Evolutionary conservation across 2,888 invertebrate genomes (phyloP), one percentile per base, ranked within the genome.

Genomic region (Tiliacea aurago): DNA sequence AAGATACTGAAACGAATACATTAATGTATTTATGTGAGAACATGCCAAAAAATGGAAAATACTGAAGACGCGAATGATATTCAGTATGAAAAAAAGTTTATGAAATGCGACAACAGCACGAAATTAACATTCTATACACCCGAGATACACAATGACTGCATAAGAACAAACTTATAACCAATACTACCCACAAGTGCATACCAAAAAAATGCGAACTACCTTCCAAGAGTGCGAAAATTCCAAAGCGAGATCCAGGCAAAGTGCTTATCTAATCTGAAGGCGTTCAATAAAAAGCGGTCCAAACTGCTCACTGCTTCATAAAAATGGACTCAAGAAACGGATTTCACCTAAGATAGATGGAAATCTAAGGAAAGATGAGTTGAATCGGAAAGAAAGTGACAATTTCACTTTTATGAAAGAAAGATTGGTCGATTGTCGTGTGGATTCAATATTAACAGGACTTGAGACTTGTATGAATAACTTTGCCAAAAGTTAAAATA

Each of bases 301-400:
- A 33, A 9, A 28, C 51, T 59, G 47, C 61, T 62, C 49, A 18
- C 49, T 49, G 43, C 78, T 76, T 49, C 78, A 70, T 47, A 15
- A 49, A 64, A 47, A 64, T 73, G 80, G 18, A 64, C 41, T 47
- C 11, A 23, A 49, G 13, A 13, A 33, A 33, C 41, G 13, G 65
- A 76, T 78, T 78, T 70, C 76, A 81, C 81, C 81, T 6, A 47
- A 33, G 69, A 75, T 81, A 56, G 76, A 80, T 49, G 41, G 58
- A 13, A 65, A 45, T 53, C 4, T 11, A 43, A 45, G 15, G 15
- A 55, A 33, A 33, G 23, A 41, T 4, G 4, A 41, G 20, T 41
- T 64, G 6, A 51, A 76, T 63, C 41, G 45, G 43, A 56, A 51
- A 53, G 18, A 37, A 28, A 62, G 63, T 33, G 20, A 63, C 47